Base-by-base conservation (phyloP, 2,113 vertebrate genomes). In the Calyptommatus sinebrachiatus region DNA sequence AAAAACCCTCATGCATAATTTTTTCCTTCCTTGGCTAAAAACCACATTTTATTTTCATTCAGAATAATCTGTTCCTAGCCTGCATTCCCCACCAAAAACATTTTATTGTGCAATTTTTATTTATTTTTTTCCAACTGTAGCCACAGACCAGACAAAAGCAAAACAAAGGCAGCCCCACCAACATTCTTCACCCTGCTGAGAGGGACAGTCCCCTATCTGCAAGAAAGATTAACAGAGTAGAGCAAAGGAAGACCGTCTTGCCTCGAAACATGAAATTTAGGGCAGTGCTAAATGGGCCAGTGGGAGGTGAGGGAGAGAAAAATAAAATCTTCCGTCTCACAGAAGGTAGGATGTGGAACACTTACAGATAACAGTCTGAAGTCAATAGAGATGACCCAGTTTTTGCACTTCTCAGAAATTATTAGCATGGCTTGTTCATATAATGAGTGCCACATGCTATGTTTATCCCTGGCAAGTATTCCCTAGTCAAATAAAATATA, bases 401-500 rank as follows among this genome's bases (percentile, higher is more conserved):
- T 73, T 69, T 24, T 78, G 65, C n/a, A 83, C n/a, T 83, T 84
- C 67, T 68, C n/a, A 7, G 4, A 53, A 68, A 22, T 5, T 86
- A 21, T 63, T 48, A 69, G 31, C 65, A 70, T 71, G 63, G 41
- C 46, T 22, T 69, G 48, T 41, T 78, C 50, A 35, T 46, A 63
- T 7, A 63, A 14, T 26, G 45, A 78, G 2, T 14, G 26, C 41
- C 48, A 6, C 48, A 68, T 62, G 29, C 35, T 67, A 31, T 48
- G 66, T 57, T 78, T 69, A 24, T 60, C 29, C 10, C 22, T 69
- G 68, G 76, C 22, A 35, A 78, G 22, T 21, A 9, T 41, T 69
- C 29, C 66, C 21, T 18, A 78, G 48, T 6, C 22, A 57, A 57
- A 57, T 28, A 57, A 53, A 65, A 68, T 4, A 60, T 18, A 26